Evolutionary conservation across 2,797 vertebrate genomes (phyloP), one percentile per base, ranked within the genome.

Genomic region (Onychomys leucogaster): DNA sequence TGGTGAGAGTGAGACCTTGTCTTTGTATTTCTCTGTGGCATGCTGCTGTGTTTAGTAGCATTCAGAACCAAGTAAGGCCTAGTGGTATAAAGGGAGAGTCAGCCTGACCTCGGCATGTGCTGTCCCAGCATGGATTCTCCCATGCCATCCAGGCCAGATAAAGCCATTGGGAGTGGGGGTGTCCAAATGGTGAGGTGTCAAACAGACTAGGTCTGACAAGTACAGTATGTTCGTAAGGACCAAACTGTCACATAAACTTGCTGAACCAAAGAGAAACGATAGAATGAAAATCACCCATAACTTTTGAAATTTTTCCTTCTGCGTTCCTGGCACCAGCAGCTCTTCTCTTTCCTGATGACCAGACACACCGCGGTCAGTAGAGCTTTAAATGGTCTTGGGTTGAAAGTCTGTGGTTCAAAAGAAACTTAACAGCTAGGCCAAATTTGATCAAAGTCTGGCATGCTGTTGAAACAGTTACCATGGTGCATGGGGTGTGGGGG

Each of bases 381-480:
- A 90, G 76, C 95, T 94, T 59, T 88, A 91, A 90, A 61, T 80
- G 80, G 75, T 91, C 37, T 67, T 75, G 61, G 86, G 49, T 86
- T 88, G 43, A 83, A 95, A 92, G 92, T 95, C 82, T 89, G 55
- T 59, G 59, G 57, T 89, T 96, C 91, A 91, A 75, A 97, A 94
- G 83, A 94, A 90, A 41, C 43, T 84, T 81, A 90, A 71, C 95
- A 97, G 97, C 16, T 73, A 81, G 90, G 95, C 91, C 67, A 73
- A 59, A 91, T 91, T 16, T 94, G 94, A 96, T 97, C 88, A 91
- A 94, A 96, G 87, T 52, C 86, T 89, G 57, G 93, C 78, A 49
- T 2, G 0, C 16, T 65, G 16, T 67, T 73, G 84, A 94, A 86
- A 49, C 80, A 87, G 96, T 89, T 90, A 73, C 76, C 49, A 37